A percentile compares a stretch with the other conserved stretches of the same genome.
These are phyloP conservation scores for Pocillopora damicornis DNA, from an alignment of 64 coral and sea anemone genomes.

Conservation along the genomic window DNA sequence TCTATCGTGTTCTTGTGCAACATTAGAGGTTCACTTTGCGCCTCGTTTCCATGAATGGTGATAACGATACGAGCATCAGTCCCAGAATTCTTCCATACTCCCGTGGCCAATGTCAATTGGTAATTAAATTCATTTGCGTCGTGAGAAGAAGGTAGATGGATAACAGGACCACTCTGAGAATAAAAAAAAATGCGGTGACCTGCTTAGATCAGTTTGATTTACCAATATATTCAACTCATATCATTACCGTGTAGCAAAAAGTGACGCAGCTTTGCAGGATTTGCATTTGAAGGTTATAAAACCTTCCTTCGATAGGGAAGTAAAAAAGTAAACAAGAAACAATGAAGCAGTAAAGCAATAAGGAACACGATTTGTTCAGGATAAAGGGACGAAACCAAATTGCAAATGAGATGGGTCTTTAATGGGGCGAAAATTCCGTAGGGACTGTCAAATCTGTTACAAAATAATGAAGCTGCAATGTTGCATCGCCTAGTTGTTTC, in stretches of 20 bases:
- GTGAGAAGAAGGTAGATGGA: not conserved
- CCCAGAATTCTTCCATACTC: constrained; percentile 44
- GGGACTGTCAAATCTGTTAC: no score
- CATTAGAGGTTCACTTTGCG: constrained; percentile 50
- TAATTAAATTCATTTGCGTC: constrained; percentile 11
- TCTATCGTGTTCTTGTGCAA: constrained; percentile 51
- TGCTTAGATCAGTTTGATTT: not conserved
- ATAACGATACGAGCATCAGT: constrained; percentile 43
- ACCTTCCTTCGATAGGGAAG: no score
- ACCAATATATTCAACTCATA: not conserved
- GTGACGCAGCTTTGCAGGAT: no score
- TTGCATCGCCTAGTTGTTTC: no score
- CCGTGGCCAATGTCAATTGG: constrained; percentile 33
- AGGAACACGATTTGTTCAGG: no score
- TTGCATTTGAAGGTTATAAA: no score
- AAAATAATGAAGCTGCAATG: no score
- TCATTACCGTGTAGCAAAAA: not conserved
- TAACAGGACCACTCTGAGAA: constrained; percentile 41
- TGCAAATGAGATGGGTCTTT: no score
- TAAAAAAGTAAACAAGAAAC: no score
- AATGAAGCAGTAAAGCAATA: no score
- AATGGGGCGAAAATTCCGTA: no score
- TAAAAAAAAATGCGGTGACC: not conserved
- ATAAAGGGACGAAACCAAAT: no score
- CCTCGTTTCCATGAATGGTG: constrained; percentile 63